These are phyloP conservation scores for Nesidiocoris tenuis DNA, from an alignment of 2,888 invertebrate species.

Conservation along the genomic window DNA sequence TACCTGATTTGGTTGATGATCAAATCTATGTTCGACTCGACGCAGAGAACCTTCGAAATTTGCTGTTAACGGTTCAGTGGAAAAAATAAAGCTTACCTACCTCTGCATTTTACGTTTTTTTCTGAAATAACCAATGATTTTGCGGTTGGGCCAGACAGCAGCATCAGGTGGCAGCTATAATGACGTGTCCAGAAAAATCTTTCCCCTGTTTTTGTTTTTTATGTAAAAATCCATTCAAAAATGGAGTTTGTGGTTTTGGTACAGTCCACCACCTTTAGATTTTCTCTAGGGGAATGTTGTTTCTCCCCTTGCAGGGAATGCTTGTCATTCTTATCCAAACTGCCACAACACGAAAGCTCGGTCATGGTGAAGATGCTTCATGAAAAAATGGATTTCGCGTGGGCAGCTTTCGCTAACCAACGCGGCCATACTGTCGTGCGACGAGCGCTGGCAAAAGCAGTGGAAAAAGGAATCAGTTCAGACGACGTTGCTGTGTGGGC, in stretches of 20 bases:
- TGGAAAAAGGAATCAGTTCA: conserved; percentile 16
- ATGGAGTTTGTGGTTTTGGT: no score
- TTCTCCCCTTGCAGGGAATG: conserved; percentile 21
- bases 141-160: no score
- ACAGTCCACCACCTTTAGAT: no score
- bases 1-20: conserved; percentile 29
- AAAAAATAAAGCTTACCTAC: not conserved
- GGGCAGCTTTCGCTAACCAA: conserved; percentile 10
- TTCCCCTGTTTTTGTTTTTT: no score
- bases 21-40: conserved; percentile 16
- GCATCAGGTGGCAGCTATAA: no score
- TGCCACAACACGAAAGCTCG: conserved; percentile 4
- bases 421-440: conserved; percentile 16
- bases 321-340: not conserved
- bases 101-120: not conserved
- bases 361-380: conserved; percentile 17
- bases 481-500: conserved; percentile 35
- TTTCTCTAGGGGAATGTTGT: not conserved
- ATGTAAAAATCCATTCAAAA: no score
- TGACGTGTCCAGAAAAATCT: not conserved
- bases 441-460: conserved; percentile 23
- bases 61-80: not conserved
- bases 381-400: conserved; percentile 35
- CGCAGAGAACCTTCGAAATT: conserved; percentile 15
- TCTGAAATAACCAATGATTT: no score